Evolutionary conservation across 2,797 vertebrate species (phyloP).

Genomic region (Silurus lanzhouensis): DNA sequence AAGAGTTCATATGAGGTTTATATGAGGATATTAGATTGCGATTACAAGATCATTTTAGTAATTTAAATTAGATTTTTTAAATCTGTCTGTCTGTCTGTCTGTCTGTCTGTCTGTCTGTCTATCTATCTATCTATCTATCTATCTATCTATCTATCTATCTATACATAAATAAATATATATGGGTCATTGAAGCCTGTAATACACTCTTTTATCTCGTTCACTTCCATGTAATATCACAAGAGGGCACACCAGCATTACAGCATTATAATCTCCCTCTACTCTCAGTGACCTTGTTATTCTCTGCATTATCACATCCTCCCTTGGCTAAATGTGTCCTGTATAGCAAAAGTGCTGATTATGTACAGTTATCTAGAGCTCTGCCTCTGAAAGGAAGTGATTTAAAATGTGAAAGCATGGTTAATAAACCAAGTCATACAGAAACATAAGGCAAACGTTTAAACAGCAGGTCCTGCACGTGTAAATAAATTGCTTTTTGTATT

Average conservation of each 20-base stretch:
- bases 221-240: conserved; percentile 50
- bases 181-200: background rate
- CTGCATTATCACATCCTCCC: conserved; percentile 2
- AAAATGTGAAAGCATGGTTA: too few relatives aligned
- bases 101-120: too few relatives aligned
- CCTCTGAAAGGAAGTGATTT: background rate
- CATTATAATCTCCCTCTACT: conserved; percentile 18
- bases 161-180: too few relatives aligned
- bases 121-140: too few relatives aligned
- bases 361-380: background rate
- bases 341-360: conserved; percentile 8
- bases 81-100: too few relatives aligned
- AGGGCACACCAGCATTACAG: conserved; percentile 60
- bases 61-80: too few relatives aligned
- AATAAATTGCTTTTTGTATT: background rate
- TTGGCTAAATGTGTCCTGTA: background rate
- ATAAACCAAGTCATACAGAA: background rate
- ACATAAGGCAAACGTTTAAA: background rate
- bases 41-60: too few relatives aligned
- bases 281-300: background rate
- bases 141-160: too few relatives aligned
- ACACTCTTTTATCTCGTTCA: background rate
- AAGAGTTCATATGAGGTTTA: too few relatives aligned
- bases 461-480: background rate
- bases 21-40: too few relatives aligned